These are phyloP conservation scores for Scaptomyza montana DNA, from an alignment of 1,140 invertebrate genomes.

Conservation along the genomic window DNA sequence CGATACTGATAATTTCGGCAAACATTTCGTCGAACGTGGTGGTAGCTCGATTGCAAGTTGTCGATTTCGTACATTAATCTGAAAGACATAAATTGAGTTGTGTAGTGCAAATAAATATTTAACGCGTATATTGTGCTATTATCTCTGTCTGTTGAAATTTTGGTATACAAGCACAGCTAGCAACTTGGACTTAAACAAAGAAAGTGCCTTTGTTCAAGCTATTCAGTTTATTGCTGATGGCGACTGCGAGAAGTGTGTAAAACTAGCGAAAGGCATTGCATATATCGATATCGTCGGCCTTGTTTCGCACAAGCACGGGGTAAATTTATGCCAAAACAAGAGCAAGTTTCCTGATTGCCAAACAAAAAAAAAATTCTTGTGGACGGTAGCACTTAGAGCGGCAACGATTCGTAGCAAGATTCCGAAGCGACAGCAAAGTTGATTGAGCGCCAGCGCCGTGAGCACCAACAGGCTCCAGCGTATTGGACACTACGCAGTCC, in stretches of 20 bases:
- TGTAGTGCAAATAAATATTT: constrained; percentile 44
- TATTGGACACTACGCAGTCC: constrained; percentile 34
- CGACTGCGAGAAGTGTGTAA: constrained; percentile 40
- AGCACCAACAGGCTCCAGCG: constrained; percentile 45
- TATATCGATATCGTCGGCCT: constrained; percentile 47
- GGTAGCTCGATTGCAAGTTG: constrained; percentile 17
- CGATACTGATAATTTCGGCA: background rate
- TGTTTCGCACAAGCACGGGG: constrained; percentile 41
- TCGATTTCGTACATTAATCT: constrained; percentile 24
- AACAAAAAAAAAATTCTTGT: constrained; percentile 13
- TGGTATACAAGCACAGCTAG: constrained; percentile 19
- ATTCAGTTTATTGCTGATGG: constrained; percentile 19
- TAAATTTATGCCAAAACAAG: constrained; percentile 28
- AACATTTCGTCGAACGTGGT: constrained; percentile 8
- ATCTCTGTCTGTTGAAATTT: constrained; percentile 1
- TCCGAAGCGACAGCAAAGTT: too few species aligned
- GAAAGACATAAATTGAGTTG: constrained; percentile 32
- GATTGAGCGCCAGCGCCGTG: constrained; percentile 37
- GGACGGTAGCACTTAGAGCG: constrained; percentile 12
- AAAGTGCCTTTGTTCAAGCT: constrained; percentile 35
- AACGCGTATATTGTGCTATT: constrained; percentile 31
- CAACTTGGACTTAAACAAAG: constrained; percentile 17
- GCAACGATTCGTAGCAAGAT: too few species aligned
- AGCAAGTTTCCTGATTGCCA: constrained; percentile 25
- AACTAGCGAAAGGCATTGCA: constrained; percentile 37